These are phyloP conservation scores for Acanthiza pusilla DNA, from an alignment of 2,797 vertebrate genomes.

Conservation along the genomic window DNA sequence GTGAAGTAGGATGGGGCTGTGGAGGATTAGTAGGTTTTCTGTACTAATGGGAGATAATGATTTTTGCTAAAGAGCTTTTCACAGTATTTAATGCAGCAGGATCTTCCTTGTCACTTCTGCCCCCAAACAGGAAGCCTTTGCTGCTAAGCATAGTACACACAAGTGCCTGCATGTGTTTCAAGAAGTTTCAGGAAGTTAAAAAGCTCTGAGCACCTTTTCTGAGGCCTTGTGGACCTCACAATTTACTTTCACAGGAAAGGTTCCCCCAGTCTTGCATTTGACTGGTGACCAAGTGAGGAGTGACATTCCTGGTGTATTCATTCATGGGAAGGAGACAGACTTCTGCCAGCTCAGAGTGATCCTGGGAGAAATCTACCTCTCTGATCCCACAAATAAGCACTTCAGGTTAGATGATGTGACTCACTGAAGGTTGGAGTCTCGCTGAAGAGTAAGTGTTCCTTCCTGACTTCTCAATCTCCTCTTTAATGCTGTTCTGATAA, in stretches of 20 bases:
- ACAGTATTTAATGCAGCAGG: not conserved
- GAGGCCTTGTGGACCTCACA: not conserved
- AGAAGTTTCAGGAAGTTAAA: not conserved
- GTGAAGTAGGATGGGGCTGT: not conserved
- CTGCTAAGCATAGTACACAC: not conserved
- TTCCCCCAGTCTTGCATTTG: not conserved
- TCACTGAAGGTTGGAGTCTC: not conserved
- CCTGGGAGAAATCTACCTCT: not conserved
- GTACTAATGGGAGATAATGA: not conserved
- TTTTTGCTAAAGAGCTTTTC: not conserved
- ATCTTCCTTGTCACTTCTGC: not conserved
- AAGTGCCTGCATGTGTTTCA: not conserved
- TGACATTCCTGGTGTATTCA: not conserved
- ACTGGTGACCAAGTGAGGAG: not conserved
- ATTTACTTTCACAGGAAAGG: not conserved
- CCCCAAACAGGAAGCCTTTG: not conserved
- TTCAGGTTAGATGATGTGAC: not conserved
- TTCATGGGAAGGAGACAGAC: not conserved
- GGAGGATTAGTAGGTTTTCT: not conserved
- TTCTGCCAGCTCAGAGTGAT: not conserved
- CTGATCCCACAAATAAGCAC: not conserved
- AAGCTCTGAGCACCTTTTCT: not conserved
- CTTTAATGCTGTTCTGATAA: not conserved
- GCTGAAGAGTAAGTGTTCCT: not conserved
- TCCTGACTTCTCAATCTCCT: not conserved